Evolutionary conservation across 2,888 invertebrate species (phyloP).

Genomic region (Papilio demoleus): DNA sequence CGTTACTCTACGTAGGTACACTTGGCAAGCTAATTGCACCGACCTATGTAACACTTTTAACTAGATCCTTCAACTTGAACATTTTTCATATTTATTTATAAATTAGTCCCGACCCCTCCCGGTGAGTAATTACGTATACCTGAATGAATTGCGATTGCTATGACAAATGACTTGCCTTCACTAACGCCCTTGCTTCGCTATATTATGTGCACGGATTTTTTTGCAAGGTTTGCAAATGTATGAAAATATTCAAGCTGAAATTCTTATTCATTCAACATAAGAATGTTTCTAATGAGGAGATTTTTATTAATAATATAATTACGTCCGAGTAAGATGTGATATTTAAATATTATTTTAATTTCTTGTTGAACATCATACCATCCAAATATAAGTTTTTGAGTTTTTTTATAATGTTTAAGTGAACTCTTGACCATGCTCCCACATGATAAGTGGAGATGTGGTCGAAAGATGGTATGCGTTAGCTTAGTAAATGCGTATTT

Average conservation of each 20-base stretch:
- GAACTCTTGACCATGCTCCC: no score
- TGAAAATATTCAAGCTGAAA: conserved; percentile 1
- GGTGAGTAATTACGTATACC: conserved; percentile 57
- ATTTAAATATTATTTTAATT: no score
- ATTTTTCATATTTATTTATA: conserved; percentile 48
- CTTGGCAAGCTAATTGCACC: conserved; percentile 28
- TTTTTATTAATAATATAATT: background rate
- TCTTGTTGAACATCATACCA: no score
- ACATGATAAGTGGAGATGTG: no score
- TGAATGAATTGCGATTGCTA: conserved; percentile 54
- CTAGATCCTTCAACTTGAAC: conserved; percentile 42
- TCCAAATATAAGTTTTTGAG: no score
- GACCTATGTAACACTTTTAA: conserved; percentile 28
- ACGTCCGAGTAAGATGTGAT: background rate
- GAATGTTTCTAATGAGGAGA: background rate
- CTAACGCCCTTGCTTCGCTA: conserved; percentile 53
- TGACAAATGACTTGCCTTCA: conserved; percentile 63
- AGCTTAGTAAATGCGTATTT: no score
- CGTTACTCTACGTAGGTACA: background rate
- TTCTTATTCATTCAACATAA: conserved; percentile 1
- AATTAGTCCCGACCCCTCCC: conserved; percentile 49
- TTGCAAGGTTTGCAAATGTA: conserved; percentile 14
- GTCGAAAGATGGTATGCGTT: no score
- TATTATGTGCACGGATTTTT: conserved; percentile 44
- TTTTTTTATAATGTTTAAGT: no score